Evolutionary conservation across 2,888 invertebrate species (phyloP).

Genomic region (Lasioglossum pauxillum): DNA sequence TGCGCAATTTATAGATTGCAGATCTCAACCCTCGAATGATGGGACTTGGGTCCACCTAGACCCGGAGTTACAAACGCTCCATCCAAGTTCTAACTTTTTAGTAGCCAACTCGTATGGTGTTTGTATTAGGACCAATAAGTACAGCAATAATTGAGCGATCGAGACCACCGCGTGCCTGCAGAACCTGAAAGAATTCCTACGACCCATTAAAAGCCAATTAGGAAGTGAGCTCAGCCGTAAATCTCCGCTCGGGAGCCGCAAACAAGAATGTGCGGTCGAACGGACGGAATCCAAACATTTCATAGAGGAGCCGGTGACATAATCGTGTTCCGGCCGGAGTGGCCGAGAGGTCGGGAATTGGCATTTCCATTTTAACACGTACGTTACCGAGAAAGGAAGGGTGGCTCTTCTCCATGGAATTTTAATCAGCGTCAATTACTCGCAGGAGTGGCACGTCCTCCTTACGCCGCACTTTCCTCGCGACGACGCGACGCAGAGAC

Average conservation of each 20-base stretch:
- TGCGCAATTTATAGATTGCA: too few relatives aligned
- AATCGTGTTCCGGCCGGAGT: slow-evolving; percentile 51
- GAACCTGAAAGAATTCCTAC: neutral
- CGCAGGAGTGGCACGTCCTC: slow-evolving; percentile 70
- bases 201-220: slow-evolving; percentile 3
- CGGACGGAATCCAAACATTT: slow-evolving; percentile 26
- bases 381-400: slow-evolving; percentile 60
- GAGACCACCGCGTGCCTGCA: neutral
- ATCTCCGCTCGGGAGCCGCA: neutral
- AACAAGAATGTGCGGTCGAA: neutral
- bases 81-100: too few relatives aligned
- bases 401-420: slow-evolving; percentile 70
- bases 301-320: slow-evolving; percentile 17
- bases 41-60: too few relatives aligned
- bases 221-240: neutral
- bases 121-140: too few relatives aligned
- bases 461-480: slow-evolving; percentile 67
- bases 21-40: too few relatives aligned
- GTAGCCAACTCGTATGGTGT: too few relatives aligned
- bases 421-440: slow-evolving; percentile 80
- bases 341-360: slow-evolving; percentile 41
- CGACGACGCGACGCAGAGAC: slow-evolving; percentile 65
- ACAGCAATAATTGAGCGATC: neutral
- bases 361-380: slow-evolving; percentile 68
- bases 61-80: too few relatives aligned